Evolutionary conservation across 2,888 invertebrate species (phyloP), one percentile per base, ranked within the genome.

Genomic region (Temnothorax rugatulus): DNA sequence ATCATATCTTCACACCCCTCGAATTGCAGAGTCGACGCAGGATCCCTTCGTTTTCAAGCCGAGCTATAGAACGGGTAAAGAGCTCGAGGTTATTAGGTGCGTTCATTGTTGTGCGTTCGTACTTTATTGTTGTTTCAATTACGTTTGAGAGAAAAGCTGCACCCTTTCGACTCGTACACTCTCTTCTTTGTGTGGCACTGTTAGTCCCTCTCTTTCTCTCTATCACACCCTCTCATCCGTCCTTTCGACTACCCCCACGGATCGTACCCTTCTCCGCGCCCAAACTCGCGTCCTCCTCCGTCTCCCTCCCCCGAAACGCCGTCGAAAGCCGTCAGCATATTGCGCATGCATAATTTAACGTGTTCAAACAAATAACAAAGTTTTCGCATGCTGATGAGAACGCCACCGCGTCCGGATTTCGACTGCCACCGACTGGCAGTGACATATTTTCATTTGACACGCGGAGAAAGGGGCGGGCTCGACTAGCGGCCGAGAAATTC

Each of bases 271-370:
- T 82, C 85, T 87, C 86, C 86, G 87, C 89, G 86, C 87, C 87
- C 88, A 84, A 82, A 90, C 85, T 84, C 88, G 76, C 89, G 84
- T 86, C 85, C 29, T 66, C 73, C 64, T 61, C 66, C 47, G 34
- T 69, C 81, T 21, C 25, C n/a, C 64, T 4, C 68, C 61, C 82
- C 25, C 61, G 21, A 38, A 71, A 59, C 75, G 73, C 71, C 76
- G 69, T 77, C 84, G 83, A 89, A 90, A 90, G 84, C 90, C 90
- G 92, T 88, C 92, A 85, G 93, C 94, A 94, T 93, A 93, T 94
- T 94, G 94, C 93, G 93, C 94, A 94, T 94, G 94, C 94, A 94
- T 94, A 94, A 94, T 94, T 94, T 93, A 94, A 92, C 93, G 90
- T 91, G 92, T 92, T 93, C 93, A 92, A 93, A 94, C 94, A 93